Evolutionary conservation across 2,888 invertebrate species (phyloP), one percentile per base, ranked within the genome.

Genomic region (Alviniconcha strummeri): DNA sequence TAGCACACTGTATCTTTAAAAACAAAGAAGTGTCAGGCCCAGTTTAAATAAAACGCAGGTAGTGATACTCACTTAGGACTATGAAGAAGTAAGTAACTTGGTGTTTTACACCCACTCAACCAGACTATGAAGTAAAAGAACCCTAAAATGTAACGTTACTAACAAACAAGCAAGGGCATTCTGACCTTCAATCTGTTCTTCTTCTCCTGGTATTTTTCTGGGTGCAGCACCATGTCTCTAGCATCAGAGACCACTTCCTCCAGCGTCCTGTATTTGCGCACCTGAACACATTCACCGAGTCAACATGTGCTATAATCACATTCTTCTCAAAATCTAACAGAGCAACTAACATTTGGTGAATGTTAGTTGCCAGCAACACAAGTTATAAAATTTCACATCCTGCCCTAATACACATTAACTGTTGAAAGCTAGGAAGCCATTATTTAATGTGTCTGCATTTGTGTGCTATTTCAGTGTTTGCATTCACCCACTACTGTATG

Each of bases 221-320:
- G 82, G 11, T 82, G 60, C 4, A 60, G 67, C 0, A 76, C 76
- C 57, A 75, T n/a, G 74, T 74, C 64, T 67, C 76, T 75, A 13
- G 67, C 82, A n/a, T 82, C 82, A 6, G 52, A 52, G 64, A 82
- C 57, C 57, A 82, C 5, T n/a, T 82, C 82, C 19, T 8, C 8
- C 64, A 82, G 52, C 5, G 82, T 82, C 64, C 82, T 57, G 54
- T 52, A 75, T n/a, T 82, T 82, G 19, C 82, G 75, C 4, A 82
- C 67, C 82, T 81, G 52, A 55, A 69, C 64, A 64, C 64, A 64
- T 64, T 64, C 36, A 36, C 36, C 3, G 36, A 36, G 15, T 64
- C 64, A 64, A 64, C 64, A 64, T 15, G 1, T 13, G 11, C 9
- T 69, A 69, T 17, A 69, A n/a, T 69, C 6, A 17, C 13, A n/a